Evolutionary conservation across 2,797 vertebrate species (phyloP), one percentile per base, ranked within the genome.

Genomic region (Prionace glauca): DNA sequence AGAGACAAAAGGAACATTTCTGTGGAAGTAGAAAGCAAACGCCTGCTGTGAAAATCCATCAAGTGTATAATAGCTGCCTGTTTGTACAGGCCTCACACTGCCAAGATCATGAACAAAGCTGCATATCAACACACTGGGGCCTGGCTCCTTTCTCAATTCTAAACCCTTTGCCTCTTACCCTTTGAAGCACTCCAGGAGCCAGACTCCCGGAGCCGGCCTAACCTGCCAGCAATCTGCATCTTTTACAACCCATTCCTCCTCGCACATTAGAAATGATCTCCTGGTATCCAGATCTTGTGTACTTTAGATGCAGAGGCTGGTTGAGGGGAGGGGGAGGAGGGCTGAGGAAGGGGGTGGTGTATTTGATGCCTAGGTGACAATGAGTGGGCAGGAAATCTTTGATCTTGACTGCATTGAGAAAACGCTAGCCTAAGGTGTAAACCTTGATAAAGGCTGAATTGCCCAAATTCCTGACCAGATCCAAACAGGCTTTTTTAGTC

Each of bases 181-280:
- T 96, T 96, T 95, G 94, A 95, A 95, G 81, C 96, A 90, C 96
- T 3, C 60, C 72, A 97, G 98, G 98, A 97, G 98, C 97, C 97
- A 98, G 98, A 98, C 98, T 96, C 96, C 97, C 97, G 97, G 98
- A 98, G 98, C 98, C 98, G 88, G 79, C 96, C 97, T 97, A 97
- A 96, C 96, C 96, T 96, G 97, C 94, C 96, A 96, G 95, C 95
- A 97, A 98, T 99, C 99, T 98, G 98, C 98, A 99, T 98, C 97
- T 98, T 98, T 98, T 98, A 98, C 97, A 97, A 97, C 97, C 96
- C 96, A 95, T 96, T 65, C 71, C 96, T 96, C 96, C 96, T 96
- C 96, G 97, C 97, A 97, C 96, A 97, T 74, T 71, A 77, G 32
- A 95, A 72, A 95, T 94, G 22, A 94, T 72, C 67, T 50, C 69